Evolutionary conservation across 2,113 vertebrate species (phyloP).

Genomic region (Carollia perspicillata): DNA sequence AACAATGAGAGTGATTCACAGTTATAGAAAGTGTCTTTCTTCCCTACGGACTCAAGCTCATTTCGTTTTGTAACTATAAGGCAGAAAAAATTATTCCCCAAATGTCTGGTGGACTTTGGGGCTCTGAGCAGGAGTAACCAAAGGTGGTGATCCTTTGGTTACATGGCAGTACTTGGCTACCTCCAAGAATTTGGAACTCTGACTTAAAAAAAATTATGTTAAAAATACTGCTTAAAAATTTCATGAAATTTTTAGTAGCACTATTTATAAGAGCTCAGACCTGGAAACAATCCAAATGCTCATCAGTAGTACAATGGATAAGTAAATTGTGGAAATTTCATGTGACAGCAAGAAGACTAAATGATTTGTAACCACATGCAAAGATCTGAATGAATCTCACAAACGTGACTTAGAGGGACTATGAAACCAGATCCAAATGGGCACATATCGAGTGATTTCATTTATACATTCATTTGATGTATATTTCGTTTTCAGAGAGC

Average conservation of each 20-base stretch:
- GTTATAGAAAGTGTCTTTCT: neutral
- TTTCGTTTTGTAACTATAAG: neutral
- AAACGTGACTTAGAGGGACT: neutral
- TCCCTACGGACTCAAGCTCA: neutral
- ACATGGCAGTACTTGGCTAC: neutral
- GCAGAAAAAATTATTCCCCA: neutral
- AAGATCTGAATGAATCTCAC: neutral
- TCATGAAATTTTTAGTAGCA: neutral
- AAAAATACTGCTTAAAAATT: neutral
- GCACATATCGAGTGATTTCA: neutral
- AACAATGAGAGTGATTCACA: slow-evolving; percentile 48
- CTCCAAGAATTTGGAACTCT: neutral
- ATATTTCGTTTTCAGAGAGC: neutral
- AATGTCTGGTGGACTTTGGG: neutral
- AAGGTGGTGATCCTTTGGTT: neutral
- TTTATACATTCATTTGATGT: neutral
- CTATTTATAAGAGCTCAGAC: neutral
- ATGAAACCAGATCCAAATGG: neutral
- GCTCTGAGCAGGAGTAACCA: neutral
- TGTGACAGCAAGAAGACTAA: neutral
- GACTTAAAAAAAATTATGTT: neutral
- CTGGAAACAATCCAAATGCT: neutral
- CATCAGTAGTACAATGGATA: neutral
- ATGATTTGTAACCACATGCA: neutral
- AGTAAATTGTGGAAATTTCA: neutral